A percentile compares a stretch with the other conserved stretches of the same genome.
These are phyloP conservation scores for Papilio xuthus DNA, from an alignment of 1,140 invertebrate species.

Conservation along the genomic window DNA sequence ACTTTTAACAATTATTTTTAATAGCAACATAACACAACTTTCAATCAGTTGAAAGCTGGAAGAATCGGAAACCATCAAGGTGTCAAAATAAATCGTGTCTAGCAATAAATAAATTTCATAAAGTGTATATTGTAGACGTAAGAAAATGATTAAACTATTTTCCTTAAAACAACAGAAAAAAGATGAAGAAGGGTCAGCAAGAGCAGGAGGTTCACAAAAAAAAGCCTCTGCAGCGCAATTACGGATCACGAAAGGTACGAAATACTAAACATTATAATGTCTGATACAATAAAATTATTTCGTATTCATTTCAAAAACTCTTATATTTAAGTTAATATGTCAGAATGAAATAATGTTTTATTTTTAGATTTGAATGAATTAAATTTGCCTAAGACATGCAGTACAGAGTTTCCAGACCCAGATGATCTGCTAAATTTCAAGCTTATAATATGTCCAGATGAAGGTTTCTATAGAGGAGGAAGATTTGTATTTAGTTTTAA, in stretches of 20 bases:
- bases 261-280: conserved; percentile 4
- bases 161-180: conserved; percentile 99
- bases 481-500: conserved; percentile 98
- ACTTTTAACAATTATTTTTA: background rate
- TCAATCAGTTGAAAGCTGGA: conserved; percentile 41
- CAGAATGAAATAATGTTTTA: conserved; percentile 42
- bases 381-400: conserved; percentile 98
- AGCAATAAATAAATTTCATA: conserved; percentile 70
- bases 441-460: conserved; percentile 97
- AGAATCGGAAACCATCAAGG: conserved; percentile 41
- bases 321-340: conserved; percentile 18
- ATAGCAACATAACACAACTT: conserved; percentile 35
- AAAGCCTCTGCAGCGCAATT: conserved; percentile 97
- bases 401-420: conserved; percentile 97
- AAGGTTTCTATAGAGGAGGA: conserved; percentile 97
- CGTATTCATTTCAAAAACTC: background rate
- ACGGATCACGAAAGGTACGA: conserved; percentile 96
- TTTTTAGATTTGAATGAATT: conserved; percentile 98
- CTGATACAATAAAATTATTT: background rate
- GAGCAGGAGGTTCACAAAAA: conserved; percentile 90
- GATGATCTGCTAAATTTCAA: conserved; percentile 98
- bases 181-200: conserved; percentile 92
- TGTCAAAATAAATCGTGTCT: conserved; percentile 76
- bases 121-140: conserved; percentile 65
- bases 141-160: conserved; percentile 97